Base-by-base conservation (phyloP, 2,797 vertebrate genomes). In the Manis crassicaudata region DNA sequence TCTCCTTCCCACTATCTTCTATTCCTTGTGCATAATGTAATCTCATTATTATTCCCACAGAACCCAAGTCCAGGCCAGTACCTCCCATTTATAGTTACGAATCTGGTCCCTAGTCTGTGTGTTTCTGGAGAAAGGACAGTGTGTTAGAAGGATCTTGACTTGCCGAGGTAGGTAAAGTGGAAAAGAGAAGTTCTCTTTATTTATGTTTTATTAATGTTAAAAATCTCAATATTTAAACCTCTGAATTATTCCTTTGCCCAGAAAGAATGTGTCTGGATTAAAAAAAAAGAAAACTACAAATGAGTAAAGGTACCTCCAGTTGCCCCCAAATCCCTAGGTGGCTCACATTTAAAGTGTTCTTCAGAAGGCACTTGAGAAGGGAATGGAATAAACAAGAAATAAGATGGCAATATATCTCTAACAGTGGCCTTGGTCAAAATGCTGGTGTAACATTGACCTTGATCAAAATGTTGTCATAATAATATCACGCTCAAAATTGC, bases 81-180 rank as follows among this genome's bases (percentile, higher is more conserved):
- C 76, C n/a, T 94, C 94, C 58, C n/a, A 88, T 75, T 92, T 85
- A 73, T 92, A 79, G 86, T 86, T 82, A 40, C 58, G 60, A 85
- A 25, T 81, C 58, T 88, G 54, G 27, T 88, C 23, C 68, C n/a
- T 60, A 10, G 63, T 90, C 54, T 88, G 9, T 11, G 2, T 80
- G 54, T 93, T 95, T 94, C 73, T 54, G 43, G 80, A 85, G 79
- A 95, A 27, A 73, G 27, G 10, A 37, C 82, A 58, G 11, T n/a
- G 6, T 88, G n/a, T 52, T 88, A 17, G 37, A 90, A 27, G 43
- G 83, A 87, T 83, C 18, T 35, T 88, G 43, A 80, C 20, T 18
- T 32, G 63, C 27, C 67, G 63, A 18, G 46, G 8, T 83, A 63
- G 37, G 37, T 67, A 54, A 65, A 65, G 37, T 12, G 83, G 25